Conservation (phyloP, 2,888 invertebrate species). For the Hemistola chrysoprasaria region DNA sequence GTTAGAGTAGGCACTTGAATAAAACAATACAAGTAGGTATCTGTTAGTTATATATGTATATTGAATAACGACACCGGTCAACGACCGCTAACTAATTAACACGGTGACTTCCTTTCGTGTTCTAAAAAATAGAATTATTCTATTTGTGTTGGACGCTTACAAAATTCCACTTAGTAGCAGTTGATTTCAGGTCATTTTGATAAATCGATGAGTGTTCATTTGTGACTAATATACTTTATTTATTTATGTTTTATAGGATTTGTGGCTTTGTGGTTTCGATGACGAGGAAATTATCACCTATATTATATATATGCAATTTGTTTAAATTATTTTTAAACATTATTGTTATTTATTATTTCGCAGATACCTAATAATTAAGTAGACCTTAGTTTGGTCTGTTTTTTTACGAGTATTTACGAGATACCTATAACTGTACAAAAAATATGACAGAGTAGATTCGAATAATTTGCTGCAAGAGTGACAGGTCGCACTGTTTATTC, state of each 20-base stretch:
- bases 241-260: constrained; percentile 1
- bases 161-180: constrained; percentile 40
- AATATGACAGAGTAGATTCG: constrained; percentile 2
- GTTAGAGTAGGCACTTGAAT: not conserved
- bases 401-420: no score
- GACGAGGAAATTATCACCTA: no score
- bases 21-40: constrained; percentile 1
- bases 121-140: constrained; percentile 47
- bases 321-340: no score
- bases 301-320: no score
- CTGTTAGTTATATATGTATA: constrained; percentile 31
- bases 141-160: constrained; percentile 42
- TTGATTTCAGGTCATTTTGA: constrained; percentile 50
- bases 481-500: constrained; percentile 25
- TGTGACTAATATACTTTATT: constrained; percentile 1
- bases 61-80: constrained; percentile 54
- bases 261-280: no score
- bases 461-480: constrained; percentile 13
- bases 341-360: no score
- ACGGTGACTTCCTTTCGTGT: constrained; percentile 65
- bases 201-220: constrained; percentile 37
- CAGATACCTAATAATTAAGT: no score
- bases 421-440: no score
- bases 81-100: constrained; percentile 64
- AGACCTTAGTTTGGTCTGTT: no score